A percentile compares a stretch with the other conserved stretches of the same genome.
Evolutionary conservation across 2,113 vertebrate genomes (phyloP).

Genomic region (Excalfactoria chinensis): DNA sequence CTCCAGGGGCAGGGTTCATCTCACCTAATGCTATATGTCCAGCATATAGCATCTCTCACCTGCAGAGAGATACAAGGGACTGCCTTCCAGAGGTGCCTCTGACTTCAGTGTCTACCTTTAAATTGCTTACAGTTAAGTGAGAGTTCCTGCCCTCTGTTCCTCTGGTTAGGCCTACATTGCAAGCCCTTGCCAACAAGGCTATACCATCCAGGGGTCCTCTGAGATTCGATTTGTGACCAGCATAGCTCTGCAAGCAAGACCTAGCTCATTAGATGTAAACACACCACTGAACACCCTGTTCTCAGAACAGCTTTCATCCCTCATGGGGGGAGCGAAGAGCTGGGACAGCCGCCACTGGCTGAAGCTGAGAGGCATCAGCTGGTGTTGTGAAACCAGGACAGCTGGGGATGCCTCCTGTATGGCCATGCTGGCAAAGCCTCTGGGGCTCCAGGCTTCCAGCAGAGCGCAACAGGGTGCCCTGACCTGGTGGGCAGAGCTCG

Average conservation of each 20-base stretch:
- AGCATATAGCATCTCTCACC: neutral
- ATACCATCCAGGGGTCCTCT: neutral
- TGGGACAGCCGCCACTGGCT: neutral
- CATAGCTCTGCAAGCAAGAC: neutral
- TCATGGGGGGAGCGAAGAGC: neutral
- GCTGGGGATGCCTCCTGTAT: neutral
- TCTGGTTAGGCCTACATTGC: constrained; percentile 12
- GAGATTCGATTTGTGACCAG: neutral
- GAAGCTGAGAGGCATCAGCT: fast-evolving
- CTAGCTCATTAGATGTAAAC: neutral
- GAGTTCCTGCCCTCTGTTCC: neutral
- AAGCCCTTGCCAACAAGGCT: constrained; percentile 13
- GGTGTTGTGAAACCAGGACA: neutral
- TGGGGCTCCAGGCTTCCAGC: neutral
- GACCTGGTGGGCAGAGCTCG: neutral
- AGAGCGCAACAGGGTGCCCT: neutral
- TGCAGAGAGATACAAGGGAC: neutral
- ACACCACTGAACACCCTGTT: neutral
- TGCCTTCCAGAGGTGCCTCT: constrained; percentile 28
- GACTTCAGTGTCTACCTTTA: neutral
- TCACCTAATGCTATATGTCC: neutral
- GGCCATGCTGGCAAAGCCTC: neutral
- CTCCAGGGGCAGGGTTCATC: constrained; percentile 13
- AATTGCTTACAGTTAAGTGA: constrained; percentile 10
- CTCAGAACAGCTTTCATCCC: neutral